These are phyloP conservation scores for Clavelina lepadiformis DNA, from an alignment of 23 tunicate species.

Conservation along the genomic window DNA sequence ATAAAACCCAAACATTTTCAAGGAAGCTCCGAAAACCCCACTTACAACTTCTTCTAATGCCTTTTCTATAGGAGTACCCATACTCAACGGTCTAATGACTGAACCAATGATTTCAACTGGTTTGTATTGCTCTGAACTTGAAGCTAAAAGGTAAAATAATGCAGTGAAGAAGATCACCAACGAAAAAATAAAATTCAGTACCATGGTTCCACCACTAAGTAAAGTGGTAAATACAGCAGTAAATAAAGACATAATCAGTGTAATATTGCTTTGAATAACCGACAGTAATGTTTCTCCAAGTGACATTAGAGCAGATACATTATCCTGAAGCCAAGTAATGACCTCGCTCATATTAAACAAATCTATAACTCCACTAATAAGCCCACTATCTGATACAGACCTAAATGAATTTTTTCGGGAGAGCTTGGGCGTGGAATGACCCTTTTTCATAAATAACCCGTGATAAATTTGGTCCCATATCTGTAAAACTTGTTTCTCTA, in stretches of 20 bases:
- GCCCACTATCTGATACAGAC: constrained; percentile 2
- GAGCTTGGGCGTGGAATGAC: background rate
- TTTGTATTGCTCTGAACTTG: constrained; percentile 58
- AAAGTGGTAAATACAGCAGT: constrained; percentile 39
- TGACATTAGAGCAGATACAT: constrained; percentile 57
- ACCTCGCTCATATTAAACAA: constrained; percentile 56
- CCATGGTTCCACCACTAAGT: constrained; percentile 64
- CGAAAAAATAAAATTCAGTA: constrained; percentile 67
- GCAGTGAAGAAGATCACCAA: constrained; percentile 74
- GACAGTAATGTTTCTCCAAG: constrained; percentile 46
- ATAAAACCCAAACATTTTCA: constrained; percentile 90
- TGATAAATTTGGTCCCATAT: constrained; percentile 78
- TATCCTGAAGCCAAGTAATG: constrained; percentile 57
- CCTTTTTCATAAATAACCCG: constrained; percentile 24
- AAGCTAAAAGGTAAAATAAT: constrained; percentile 60
- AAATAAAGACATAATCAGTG: constrained; percentile 40
- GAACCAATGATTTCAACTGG: constrained; percentile 69
- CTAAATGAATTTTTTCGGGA: constrained; percentile 5
- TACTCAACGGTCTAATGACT: constrained; percentile 18
- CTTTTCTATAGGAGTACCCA: constrained; percentile 40
- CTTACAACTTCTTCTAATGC: constrained; percentile 72
- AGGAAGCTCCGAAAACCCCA: constrained; percentile 89
- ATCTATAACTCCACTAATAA: constrained; percentile 43
- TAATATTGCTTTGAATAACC: constrained; percentile 55
- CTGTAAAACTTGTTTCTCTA: constrained; percentile 67